phyloP scores from a whole-genome alignment of 2,113 vertebrate species.

The Indri indri region DNA sequence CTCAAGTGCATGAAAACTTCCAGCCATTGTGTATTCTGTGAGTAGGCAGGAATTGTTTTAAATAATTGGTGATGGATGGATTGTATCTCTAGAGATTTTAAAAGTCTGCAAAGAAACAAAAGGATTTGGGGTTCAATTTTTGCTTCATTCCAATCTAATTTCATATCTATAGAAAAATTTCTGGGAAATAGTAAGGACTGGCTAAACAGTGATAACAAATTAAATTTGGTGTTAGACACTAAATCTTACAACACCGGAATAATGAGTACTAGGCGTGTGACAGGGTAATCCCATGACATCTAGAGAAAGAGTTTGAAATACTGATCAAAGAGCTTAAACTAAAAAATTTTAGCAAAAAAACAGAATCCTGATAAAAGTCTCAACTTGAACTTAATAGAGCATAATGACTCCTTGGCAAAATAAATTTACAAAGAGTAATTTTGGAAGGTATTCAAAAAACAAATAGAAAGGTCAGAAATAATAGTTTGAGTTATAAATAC shows the following conservation, averaged over 20 bases:
- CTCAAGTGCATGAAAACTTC: too few relatives aligned
- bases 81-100: neutral
- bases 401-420: neutral
- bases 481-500: neutral
- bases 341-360: neutral
- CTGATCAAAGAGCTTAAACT: neutral
- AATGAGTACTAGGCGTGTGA: neutral
- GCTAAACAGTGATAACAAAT: neutral
- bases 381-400: neutral
- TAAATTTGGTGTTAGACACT: neutral
- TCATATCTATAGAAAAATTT: neutral
- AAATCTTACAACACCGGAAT: neutral
- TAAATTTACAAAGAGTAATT: neutral
- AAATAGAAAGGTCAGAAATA: neutral
- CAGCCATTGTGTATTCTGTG: neutral
- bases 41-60: neutral
- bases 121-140: neutral
- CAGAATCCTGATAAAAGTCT: neutral
- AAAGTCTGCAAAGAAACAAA: neutral
- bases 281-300: neutral
- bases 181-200: neutral
- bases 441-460: neutral
- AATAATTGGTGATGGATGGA: neutral
- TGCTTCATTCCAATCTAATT: neutral
- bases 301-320: neutral